These are phyloP conservation scores for Falco rusticolus DNA, from an alignment of 2,797 vertebrate species.

Conservation along the genomic window DNA sequence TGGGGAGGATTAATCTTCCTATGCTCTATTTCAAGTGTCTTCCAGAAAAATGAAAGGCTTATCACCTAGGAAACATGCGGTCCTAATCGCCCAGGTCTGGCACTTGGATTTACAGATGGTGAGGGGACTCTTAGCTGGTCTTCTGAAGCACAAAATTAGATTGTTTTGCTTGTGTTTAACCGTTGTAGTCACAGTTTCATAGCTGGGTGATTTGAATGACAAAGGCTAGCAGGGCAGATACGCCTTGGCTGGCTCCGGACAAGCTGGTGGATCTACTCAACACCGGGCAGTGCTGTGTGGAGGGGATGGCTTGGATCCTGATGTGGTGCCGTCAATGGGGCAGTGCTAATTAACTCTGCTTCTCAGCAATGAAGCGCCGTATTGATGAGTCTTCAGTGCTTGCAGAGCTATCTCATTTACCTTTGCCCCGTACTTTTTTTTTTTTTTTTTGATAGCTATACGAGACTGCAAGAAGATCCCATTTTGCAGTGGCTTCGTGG, in stretches of 20 bases:
- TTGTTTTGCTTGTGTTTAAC: slow-evolving; percentile 14
- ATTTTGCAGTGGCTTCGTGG: not conserved
- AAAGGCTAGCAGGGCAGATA: accelerated
- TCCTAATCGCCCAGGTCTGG: slow-evolving; percentile 73
- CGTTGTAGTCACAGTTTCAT: not conserved
- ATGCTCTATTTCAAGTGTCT: slow-evolving; percentile 76
- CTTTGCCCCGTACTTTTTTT: not conserved
- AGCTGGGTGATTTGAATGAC: not conserved
- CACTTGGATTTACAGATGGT: slow-evolving; percentile 37
- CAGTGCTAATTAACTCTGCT: not conserved
- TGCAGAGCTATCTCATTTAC: not conserved
- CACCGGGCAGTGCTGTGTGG: not conserved
- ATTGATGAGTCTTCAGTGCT: not conserved
- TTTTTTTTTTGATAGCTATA: not conserved
- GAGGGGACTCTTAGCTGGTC: slow-evolving; percentile 34
- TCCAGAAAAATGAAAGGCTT: slow-evolving; percentile 74
- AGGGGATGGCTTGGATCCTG: not conserved
- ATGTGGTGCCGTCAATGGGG: not conserved
- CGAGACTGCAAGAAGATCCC: not conserved
- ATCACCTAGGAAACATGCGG: slow-evolving; percentile 76
- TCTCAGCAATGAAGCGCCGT: not conserved
- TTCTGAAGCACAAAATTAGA: slow-evolving; percentile 30
- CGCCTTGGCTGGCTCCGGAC: not conserved
- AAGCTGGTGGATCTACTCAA: not conserved
- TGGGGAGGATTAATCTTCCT: slow-evolving; percentile 75